A percentile compares a stretch with the other conserved stretches of the same genome.
Evolutionary conservation across 2,113 vertebrate genomes (phyloP).

Genomic region (Lutjanus erythropterus): DNA sequence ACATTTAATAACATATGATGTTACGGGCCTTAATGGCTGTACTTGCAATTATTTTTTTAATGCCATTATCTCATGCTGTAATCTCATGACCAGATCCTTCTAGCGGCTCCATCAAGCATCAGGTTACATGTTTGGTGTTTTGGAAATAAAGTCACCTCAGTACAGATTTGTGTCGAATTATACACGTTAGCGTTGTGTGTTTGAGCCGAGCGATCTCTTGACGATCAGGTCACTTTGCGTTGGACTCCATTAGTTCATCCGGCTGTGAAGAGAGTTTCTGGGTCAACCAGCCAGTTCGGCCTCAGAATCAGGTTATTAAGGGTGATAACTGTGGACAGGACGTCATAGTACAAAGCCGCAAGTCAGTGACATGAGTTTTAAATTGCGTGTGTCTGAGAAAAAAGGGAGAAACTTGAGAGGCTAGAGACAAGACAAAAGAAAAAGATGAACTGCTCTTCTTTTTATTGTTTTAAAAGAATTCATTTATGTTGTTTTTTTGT

Average conservation of each 20-base stretch:
- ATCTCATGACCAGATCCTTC: background rate
- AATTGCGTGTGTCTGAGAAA: background rate
- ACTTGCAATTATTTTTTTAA: too few species aligned
- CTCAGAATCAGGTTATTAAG: conserved; percentile 3
- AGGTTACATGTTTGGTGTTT: background rate
- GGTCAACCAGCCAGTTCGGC: conserved; percentile 31
- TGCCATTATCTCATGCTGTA: too few species aligned
- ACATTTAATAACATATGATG: too few species aligned
- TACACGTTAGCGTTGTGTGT: background rate
- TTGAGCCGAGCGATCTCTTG: background rate
- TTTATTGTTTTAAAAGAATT: background rate
- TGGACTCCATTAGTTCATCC: conserved; percentile 43
- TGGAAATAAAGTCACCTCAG: background rate
- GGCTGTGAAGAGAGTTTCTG: conserved; percentile 55
- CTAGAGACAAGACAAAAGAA: background rate
- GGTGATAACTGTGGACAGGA: conserved; percentile 37
- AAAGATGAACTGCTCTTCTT: background rate
- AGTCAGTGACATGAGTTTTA: conserved; percentile 15
- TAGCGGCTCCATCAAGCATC: too few species aligned
- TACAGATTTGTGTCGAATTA: background rate
- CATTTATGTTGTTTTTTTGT: too few species aligned
- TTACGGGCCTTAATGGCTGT: too few species aligned
- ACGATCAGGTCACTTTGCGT: conserved; percentile 27
- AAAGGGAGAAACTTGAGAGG: background rate
- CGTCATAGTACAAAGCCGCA: background rate